phyloP scores from a whole-genome alignment of 1,140 invertebrate genomes.

The Teleogryllus occipitalis region DNA sequence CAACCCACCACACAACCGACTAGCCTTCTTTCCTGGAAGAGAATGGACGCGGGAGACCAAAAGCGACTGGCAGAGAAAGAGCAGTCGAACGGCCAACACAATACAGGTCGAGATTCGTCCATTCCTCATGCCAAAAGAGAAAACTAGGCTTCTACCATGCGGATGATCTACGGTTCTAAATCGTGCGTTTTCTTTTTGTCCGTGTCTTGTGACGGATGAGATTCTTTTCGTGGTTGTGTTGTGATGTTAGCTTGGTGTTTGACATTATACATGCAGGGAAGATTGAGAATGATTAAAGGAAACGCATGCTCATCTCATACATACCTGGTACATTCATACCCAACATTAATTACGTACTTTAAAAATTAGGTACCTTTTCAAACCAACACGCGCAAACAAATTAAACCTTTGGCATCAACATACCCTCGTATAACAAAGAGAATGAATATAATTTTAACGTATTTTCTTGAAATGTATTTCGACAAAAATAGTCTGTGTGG shows the following conservation, averaged over 20 bases:
- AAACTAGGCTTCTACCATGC: not conserved
- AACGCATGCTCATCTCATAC: not conserved
- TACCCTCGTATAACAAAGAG: not conserved
- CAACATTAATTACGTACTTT: too few species aligned
- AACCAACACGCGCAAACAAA: too few species aligned
- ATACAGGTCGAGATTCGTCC: not conserved
- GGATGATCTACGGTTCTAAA: not conserved
- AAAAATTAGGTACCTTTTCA: too few species aligned
- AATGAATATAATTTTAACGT: not conserved
- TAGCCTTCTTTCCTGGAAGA: not conserved
- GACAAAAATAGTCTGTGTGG: not conserved
- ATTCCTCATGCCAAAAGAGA: not conserved
- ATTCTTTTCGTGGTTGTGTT: not conserved
- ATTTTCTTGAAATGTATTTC: too few species aligned
- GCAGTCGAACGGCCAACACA: not conserved
- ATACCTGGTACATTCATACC: not conserved
- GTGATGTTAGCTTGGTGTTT: not conserved
- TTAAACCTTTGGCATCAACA: not conserved
- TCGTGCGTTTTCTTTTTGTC: not conserved
- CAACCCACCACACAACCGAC: not conserved
- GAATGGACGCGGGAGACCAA: not conserved
- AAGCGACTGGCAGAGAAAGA: not conserved
- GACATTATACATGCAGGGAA: not conserved
- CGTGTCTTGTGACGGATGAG: not conserved
- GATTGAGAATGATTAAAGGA: not conserved